A percentile compares a stretch with the other conserved stretches of the same genome.
phyloP scores from a whole-genome alignment of 2,888 invertebrate genomes.

The Hermodice carunculata region DNA sequence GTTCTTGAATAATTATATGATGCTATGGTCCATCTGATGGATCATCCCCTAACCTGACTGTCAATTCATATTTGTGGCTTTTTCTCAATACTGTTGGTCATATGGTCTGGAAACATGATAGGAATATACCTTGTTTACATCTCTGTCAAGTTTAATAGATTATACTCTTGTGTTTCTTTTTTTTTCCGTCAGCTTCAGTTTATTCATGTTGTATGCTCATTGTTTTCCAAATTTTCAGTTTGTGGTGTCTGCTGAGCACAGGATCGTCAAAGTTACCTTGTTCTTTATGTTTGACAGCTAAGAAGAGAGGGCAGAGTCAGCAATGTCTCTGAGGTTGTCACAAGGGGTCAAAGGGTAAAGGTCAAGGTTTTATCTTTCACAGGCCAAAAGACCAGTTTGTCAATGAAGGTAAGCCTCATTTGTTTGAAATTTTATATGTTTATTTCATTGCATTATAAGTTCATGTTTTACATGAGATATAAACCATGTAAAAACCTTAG shows the following conservation, averaged over 20 bases:
- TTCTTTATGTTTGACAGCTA: conserved; percentile 74
- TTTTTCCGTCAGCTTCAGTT: background rate
- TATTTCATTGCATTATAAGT: background rate
- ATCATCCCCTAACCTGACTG: no score
- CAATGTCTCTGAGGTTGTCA: conserved; percentile 93
- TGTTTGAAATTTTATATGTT: background rate
- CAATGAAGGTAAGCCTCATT: conserved; percentile 80
- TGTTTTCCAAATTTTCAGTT: background rate
- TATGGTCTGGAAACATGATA: no score
- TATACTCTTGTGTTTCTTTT: no score
- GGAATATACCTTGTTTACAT: no score
- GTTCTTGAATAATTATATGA: no score
- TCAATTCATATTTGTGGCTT: no score
- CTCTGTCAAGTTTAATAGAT: no score
- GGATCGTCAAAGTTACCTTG: no score
- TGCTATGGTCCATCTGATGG: no score
- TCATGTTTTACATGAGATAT: no score
- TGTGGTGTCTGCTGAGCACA: background rate
- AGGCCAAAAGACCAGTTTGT: conserved; percentile 95
- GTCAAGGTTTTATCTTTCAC: conserved; percentile 89
- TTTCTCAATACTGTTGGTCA: no score
- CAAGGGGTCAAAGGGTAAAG: conserved; percentile 84
- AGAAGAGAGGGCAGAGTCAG: conserved; percentile 93
- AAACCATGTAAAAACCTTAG: background rate
- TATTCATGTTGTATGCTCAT: background rate